Evolutionary conservation across 2,888 invertebrate species (phyloP), one percentile per base, ranked within the genome.

Genomic region (Drosophila greeni): DNA sequence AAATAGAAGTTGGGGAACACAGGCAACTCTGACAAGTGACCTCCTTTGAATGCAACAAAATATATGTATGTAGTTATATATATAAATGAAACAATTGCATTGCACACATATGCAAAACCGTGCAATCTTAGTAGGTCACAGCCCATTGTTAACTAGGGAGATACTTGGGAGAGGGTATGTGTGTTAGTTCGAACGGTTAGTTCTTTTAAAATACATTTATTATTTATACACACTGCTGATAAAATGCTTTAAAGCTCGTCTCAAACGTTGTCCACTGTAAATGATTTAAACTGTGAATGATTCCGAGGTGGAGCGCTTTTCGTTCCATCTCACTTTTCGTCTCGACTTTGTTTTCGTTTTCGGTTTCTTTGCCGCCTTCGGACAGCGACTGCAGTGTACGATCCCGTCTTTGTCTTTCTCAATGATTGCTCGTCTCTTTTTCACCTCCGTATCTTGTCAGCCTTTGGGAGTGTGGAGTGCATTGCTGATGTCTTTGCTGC

Each of bases 401-500:
- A 40, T 24, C 29, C 49, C 49, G 43, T 61, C 61, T 62, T 61
- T 61, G 62, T 61, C 61, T 42, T 42, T 62, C 61, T 62, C 62
- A 62, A 57, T 59, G 59, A 57, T 59, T 36, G 29, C 34, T 40
- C 11, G 29, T 49, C 48, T 29, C 48, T 34, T 42, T 49, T 61
- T 29, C 61, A 23, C 47, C 18, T 5, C n/a, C 39, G 34, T 20
- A 26, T 29, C 42, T 31, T 36, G 31, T 18, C 23, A 26, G 34
- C 26, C 16, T 43, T 37, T 12, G 26, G 14, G 20, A 47, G 33
- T 24, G 14, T 4, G 5, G 29, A 29, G 23, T 39, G 55, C 39
- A 36, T 14, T 39, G 37, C 24, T 24, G n/a, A 23, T 43, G 29
- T 29, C 23, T 36, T 14, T 53, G 3, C 16, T 16, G 26, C 45